phyloP scores from a whole-genome alignment of 2,113 vertebrate species.

The Mesitornis unicolor region DNA sequence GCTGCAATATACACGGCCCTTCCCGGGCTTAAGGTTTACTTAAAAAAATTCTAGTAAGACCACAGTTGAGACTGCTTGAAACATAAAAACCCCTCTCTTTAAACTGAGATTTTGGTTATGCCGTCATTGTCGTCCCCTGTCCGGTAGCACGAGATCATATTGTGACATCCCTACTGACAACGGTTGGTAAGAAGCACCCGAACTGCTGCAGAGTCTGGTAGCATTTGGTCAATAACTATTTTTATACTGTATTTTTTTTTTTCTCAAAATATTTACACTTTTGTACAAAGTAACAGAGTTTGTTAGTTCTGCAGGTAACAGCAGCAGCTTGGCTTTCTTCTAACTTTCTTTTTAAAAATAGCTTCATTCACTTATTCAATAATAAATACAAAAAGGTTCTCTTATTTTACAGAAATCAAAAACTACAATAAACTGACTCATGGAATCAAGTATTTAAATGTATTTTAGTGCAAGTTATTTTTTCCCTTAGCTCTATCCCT shows the following conservation, averaged over 20 bases:
- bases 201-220: slow-evolving; percentile 94
- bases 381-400: slow-evolving; percentile 99
- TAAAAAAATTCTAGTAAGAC: slow-evolving; percentile 61
- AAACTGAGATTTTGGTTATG: slow-evolving; percentile 75
- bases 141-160: slow-evolving; percentile 74
- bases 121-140: slow-evolving; percentile 11
- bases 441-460: slow-evolving; percentile 98
- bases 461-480: slow-evolving; percentile 97
- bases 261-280: slow-evolving; percentile 92
- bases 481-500: slow-evolving; percentile 94
- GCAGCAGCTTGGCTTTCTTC: slow-evolving; percentile 92
- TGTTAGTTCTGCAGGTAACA: slow-evolving; percentile 88
- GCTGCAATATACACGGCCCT: slow-evolving; percentile 22
- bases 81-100: slow-evolving; percentile 59
- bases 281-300: slow-evolving; percentile 98
- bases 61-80: slow-evolving; percentile 52
- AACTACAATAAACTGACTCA: slow-evolving; percentile 99
- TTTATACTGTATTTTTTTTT: slow-evolving; percentile 78
- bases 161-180: slow-evolving; percentile 86
- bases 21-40: slow-evolving; percentile 57
- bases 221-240: slow-evolving; percentile 99
- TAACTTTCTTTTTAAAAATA: slow-evolving; percentile 94
- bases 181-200: slow-evolving; percentile 81
- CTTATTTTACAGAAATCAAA: slow-evolving; percentile 98
- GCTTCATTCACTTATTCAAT: slow-evolving; percentile 99